These are phyloP conservation scores for Platorchestia sp. DNA, from an alignment of 1,140 invertebrate genomes.

Conservation along the genomic window DNA sequence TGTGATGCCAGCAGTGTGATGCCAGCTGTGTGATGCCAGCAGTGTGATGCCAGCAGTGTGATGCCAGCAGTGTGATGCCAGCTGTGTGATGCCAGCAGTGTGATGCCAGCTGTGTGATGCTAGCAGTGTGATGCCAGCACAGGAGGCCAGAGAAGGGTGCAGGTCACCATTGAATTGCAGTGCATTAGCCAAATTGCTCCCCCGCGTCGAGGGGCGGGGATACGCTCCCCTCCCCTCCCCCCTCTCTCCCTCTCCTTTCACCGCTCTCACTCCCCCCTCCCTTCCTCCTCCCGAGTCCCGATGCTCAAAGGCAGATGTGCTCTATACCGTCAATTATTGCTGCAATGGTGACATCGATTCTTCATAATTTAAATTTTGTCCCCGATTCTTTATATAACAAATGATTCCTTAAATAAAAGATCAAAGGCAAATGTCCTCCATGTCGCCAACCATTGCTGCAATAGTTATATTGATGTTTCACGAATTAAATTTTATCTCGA, in stretches of 20 bases:
- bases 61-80: background rate
- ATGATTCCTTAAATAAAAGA: no score
- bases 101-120: background rate
- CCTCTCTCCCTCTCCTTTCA: background rate
- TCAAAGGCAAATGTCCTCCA: no score
- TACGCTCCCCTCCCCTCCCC: background rate
- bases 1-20: no score
- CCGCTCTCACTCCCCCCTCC: background rate
- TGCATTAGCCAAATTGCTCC: conserved; percentile 36
- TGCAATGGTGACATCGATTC: no score
- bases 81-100: background rate
- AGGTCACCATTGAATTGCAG: conserved; percentile 41
- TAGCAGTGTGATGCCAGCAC: background rate
- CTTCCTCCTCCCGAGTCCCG: background rate
- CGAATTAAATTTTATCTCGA: no score
- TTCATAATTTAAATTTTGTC: no score
- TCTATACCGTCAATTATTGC: no score
- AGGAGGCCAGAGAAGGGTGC: background rate
- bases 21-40: no score
- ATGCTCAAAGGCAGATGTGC: no score
- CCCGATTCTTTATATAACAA: no score
- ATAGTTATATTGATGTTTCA: no score
- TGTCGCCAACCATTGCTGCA: no score
- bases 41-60: background rate
- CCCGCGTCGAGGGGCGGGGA: background rate